Base-by-base conservation (phyloP, 2,888 invertebrate species). In the Anthoptus insignis region DNA sequence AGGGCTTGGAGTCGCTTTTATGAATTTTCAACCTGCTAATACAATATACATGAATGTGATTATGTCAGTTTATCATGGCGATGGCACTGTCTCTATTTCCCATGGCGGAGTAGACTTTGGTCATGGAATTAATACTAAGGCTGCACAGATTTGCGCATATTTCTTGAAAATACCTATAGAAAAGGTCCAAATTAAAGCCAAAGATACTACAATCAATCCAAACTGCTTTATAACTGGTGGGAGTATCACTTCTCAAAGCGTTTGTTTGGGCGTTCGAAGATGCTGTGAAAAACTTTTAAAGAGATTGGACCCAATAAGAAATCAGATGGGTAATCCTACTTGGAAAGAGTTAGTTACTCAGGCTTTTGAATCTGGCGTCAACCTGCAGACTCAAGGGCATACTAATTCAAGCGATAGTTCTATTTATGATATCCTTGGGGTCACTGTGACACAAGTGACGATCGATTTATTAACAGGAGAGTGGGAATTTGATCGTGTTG, bases 121-220 rank as follows among this genome's bases (percentile, higher is more conserved):
- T 0, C 97, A 97, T 92, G 97, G 97, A 0, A 94, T 97, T 53
- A 96, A 97, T 73, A 97, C 97, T 0, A 97, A 97, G 93, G 95
- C 94, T 0, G 95, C 96, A n/a, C 97, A 97, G 93, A 96, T 97
- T 0, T 96, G 95, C 64, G 97, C 97, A 0, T 94, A 96, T 71
- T 92, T 92, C 1, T 85, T 98, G 14, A 96, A 95, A 0, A 95
- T 97, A 70, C 94, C 96, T 0, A 69, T 97, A 64, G 94, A 95
- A 0, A 93, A 94, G 81, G 86, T 97, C 24, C 93, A 89, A 24
- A 94, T 97, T 0, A 96, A 96, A 78, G 93, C 96, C 0, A 94
- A 94, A 6, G 94, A 95, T 72, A 94, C 88, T 45, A 79, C 95
- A 27, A 90, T 93, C 9, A 88, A 94, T 4, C 96, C 97, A 0